Conservation (phyloP, 1,140 invertebrate species). For the Drosophila simulans region DNA sequence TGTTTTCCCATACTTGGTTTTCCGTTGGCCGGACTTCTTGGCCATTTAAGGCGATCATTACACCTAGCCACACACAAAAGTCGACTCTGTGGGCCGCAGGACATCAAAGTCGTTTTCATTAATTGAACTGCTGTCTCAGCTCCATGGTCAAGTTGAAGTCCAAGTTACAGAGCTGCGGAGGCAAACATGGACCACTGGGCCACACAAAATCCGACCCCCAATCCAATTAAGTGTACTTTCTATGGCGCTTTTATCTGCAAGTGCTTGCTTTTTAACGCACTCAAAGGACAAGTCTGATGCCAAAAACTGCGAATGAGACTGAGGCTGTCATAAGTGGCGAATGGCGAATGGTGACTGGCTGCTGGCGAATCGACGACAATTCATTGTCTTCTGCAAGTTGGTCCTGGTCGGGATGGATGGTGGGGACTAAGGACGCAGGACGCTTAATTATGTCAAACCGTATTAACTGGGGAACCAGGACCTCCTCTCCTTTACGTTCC, state of each 20-base stretch:
- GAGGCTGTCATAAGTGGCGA: constrained; percentile 50
- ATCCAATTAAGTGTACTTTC: constrained; percentile 60
- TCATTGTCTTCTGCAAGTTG: constrained; percentile 16
- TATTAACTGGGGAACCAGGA: constrained; percentile 20
- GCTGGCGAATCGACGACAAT: constrained; percentile 2
- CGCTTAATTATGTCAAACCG: constrained; percentile 58
- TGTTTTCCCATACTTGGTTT: background rate
- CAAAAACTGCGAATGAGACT: background rate
- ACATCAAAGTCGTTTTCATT: constrained; percentile 62
- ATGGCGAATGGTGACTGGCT: background rate
- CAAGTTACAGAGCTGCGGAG: background rate
- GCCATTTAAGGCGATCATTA: constrained; percentile 52
- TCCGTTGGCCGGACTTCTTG: constrained; percentile 1
- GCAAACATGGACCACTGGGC: background rate
- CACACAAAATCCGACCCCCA: constrained; percentile 40
- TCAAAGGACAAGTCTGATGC: constrained; percentile 3
- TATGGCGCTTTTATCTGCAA: constrained; percentile 50
- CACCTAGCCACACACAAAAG: constrained; percentile 47
- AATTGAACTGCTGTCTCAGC: constrained; percentile 46
- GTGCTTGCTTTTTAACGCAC: constrained; percentile 43
- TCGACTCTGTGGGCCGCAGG: constrained; percentile 20
- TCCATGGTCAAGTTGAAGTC: constrained; percentile 7
- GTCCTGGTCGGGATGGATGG: background rate
- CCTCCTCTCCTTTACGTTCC: too few species aligned
- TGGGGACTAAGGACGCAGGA: background rate